Base-by-base conservation (phyloP, 2,888 invertebrate genomes). In the Magallana nippona region DNA sequence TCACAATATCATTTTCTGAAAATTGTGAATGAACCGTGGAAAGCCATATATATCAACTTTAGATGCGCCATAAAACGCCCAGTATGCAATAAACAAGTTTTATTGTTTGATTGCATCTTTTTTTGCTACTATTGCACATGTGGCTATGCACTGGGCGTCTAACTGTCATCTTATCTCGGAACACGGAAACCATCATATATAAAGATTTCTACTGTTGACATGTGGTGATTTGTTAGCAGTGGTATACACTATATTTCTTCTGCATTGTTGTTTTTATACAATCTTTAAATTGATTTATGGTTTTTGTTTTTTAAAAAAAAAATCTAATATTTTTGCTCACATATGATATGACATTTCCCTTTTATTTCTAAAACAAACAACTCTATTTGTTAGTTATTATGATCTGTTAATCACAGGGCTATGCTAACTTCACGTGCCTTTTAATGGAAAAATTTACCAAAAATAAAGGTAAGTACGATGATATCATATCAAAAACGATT, bases 31-130 rank as follows among this genome's bases (percentile, higher is more conserved):
- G 71, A 27, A 71, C 71, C 32, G 32, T 32, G 3, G 15, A 27
- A 71, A 71, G 32, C 2, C 27, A 71, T 71, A 71, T 60, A 60
- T 27, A 71, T 71, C 71, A 71, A 71, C 27, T 32, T 22, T 71
- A 32, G 13, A 71, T 71, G 71, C 32, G 27, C 27, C 11, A 71
- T 71, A 71, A 71, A 60, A 71, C 71, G 71, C 22, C 27, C 71
- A 27, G 27, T 27, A 17, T 71, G 71, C 71, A 32, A 71, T 71
- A 71, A 71, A 71, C 71, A 27, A 15, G 71, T 27, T 71, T 71
- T 71, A 71, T 71, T 71, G 27, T 71, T 22, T 27, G 71, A 71
- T 71, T 71, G 71, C 27, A 71, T 71, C 71, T 71, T 71, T 22
- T n/a, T 22, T 32, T 22, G 71, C 71, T 22, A 22, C 15, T 71